These are phyloP conservation scores for Hyla sarda DNA, from an alignment of 2,113 vertebrate species.

Conservation along the genomic window DNA sequence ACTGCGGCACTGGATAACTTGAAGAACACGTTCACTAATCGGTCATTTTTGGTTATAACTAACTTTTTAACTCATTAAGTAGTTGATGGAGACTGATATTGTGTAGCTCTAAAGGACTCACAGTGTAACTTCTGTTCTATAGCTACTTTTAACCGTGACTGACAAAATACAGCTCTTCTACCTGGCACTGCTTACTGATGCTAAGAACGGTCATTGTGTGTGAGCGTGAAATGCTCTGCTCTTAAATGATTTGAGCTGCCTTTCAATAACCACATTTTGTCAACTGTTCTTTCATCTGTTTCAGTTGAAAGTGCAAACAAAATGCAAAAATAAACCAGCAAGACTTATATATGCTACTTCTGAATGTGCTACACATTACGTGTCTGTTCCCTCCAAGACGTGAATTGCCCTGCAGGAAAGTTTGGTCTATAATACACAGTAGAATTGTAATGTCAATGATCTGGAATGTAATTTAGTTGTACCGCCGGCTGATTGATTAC, in stretches of 20 bases:
- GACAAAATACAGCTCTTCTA: slow-evolving; percentile 54
- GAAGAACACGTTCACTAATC: not conserved
- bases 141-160: slow-evolving; percentile 53
- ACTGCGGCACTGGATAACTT: too few relatives aligned
- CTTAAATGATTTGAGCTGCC: slow-evolving; percentile 59
- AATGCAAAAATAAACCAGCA: slow-evolving; percentile 44
- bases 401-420: not conserved
- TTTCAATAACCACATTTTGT: slow-evolving; percentile 46
- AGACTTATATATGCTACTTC: slow-evolving; percentile 26
- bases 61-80: slow-evolving; percentile 23
- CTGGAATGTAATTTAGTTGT: not conserved
- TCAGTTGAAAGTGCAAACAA: slow-evolving; percentile 42
- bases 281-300: slow-evolving; percentile 52
- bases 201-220: slow-evolving; percentile 55
- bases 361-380: slow-evolving; percentile 47
- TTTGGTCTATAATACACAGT: slow-evolving; percentile 44
- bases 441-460: slow-evolving; percentile 10
- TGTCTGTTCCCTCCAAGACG: slow-evolving; percentile 45
- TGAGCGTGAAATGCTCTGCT: slow-evolving; percentile 42
- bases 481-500: slow-evolving; percentile 14
- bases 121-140: slow-evolving; percentile 39
- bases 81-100: not conserved
- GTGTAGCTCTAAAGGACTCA: slow-evolving; percentile 16
- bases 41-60: slow-evolving; percentile 7
- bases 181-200: slow-evolving; percentile 40